A percentile compares a stretch with the other conserved stretches of the same genome.
Evolutionary conservation across 2,113 vertebrate genomes (phyloP).

Genomic region (Trogon surrucura): DNA sequence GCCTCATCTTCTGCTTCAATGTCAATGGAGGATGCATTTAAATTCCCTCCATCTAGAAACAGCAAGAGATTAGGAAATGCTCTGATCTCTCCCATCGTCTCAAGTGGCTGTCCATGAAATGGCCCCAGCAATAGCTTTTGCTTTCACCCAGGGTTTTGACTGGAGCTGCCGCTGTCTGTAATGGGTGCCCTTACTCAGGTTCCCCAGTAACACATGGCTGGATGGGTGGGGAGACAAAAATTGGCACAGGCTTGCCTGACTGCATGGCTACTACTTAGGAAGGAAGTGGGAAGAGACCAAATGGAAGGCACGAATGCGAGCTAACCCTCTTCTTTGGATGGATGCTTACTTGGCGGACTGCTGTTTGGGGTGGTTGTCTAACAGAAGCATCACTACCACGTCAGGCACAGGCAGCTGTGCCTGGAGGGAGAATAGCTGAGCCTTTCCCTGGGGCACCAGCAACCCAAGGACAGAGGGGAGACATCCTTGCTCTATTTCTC

Average conservation of each 20-base stretch:
- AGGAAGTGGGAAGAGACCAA: not conserved
- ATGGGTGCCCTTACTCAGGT: not conserved
- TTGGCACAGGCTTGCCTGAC: not conserved
- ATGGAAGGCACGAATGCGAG: not conserved
- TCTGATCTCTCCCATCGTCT: not conserved
- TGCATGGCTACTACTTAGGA: not conserved
- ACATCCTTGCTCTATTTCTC: not conserved
- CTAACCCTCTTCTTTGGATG: not conserved
- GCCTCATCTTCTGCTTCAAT: conserved; percentile 68
- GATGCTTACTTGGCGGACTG: not conserved
- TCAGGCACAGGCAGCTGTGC: not conserved
- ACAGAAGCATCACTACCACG: not conserved
- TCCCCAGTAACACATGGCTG: not conserved
- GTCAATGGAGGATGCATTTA: conserved; percentile 69
- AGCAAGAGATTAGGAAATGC: not conserved
- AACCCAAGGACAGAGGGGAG: not conserved
- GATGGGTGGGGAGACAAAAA: not conserved
- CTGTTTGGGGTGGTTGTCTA: not conserved
- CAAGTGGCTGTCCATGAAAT: not conserved
- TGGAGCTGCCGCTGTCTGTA: not conserved
- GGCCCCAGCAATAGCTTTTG: not conserved
- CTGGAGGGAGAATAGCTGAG: not conserved
- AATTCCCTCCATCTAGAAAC: conserved; percentile 74
- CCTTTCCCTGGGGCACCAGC: not conserved
- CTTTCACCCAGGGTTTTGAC: not conserved